Evolutionary conservation across 2,888 invertebrate genomes (phyloP).

Genomic region (Drosophila affinis): DNA sequence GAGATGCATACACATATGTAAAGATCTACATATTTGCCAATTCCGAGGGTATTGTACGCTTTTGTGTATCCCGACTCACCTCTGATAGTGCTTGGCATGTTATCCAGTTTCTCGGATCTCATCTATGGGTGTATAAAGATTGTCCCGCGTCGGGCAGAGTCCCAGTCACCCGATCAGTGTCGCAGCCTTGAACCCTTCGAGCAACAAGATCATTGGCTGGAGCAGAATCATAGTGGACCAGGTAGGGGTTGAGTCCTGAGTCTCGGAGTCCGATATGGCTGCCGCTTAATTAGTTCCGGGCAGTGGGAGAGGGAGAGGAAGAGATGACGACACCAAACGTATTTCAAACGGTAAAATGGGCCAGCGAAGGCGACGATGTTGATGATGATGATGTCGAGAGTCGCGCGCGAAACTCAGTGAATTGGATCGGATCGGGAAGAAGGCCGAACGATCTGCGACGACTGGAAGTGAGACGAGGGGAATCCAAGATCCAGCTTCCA

Average conservation of each 20-base stretch:
- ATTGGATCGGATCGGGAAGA: conserved; percentile 22
- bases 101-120: conserved; percentile 62
- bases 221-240: conserved; percentile 8
- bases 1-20: too few species aligned
- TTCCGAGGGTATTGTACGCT: too few species aligned
- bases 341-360: conserved; percentile 68
- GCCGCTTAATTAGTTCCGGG: conserved; percentile 44
- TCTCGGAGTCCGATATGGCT: background rate
- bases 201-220: conserved; percentile 15
- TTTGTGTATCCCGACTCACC: conserved; percentile 66
- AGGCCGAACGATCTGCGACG: background rate
- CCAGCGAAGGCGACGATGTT: background rate
- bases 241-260: background rate
- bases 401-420: conserved; percentile 25
- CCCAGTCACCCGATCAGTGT: conserved; percentile 19
- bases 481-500: conserved; percentile 1
- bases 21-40: too few species aligned
- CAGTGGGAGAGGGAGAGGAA: background rate
- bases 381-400: background rate
- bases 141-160: conserved; percentile 13
- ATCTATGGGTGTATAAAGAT: conserved; percentile 46
- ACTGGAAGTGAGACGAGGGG: conserved; percentile 10
- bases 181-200: conserved; percentile 28
- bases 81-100: conserved; percentile 83
- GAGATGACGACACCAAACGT: conserved; percentile 41